Evolutionary conservation across 2,888 invertebrate genomes (phyloP).

Genomic region (Nasonia oneida): DNA sequence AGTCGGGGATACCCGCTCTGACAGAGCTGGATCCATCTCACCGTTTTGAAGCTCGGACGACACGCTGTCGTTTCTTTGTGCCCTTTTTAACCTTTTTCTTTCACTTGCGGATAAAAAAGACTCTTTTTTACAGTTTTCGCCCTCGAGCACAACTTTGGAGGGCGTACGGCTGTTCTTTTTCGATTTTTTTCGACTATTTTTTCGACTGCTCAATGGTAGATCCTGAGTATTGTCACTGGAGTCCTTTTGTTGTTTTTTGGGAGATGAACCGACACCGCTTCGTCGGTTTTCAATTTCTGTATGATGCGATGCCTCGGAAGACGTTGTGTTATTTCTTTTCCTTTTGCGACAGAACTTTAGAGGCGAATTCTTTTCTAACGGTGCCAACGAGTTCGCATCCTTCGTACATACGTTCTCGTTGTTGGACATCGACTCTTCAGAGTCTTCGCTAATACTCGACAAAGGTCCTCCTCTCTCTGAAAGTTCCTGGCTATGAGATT

Average conservation of each 20-base stretch:
- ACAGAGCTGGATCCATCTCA: conserved; percentile 69
- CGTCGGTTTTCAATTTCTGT: conserved; percentile 46
- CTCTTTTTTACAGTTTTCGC: conserved; percentile 70
- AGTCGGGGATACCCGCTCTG: conserved; percentile 70
- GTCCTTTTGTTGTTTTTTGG: conserved; percentile 49
- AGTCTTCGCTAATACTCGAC: conserved; percentile 58
- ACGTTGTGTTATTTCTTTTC: conserved; percentile 63
- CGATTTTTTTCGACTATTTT: conserved; percentile 5
- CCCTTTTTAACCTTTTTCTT: conserved; percentile 45
- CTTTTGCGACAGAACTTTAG: conserved; percentile 64
- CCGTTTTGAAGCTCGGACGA: conserved; percentile 66
- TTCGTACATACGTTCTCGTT: conserved; percentile 59
- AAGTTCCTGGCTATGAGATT: conserved; percentile 18
- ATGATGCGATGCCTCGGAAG: conserved; percentile 55
- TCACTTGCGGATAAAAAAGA: conserved; percentile 64
- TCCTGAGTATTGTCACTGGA: conserved; percentile 14
- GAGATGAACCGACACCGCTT: conserved; percentile 17
- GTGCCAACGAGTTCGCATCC: conserved; percentile 30
- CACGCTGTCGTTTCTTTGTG: conserved; percentile 61
- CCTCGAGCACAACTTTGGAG: conserved; percentile 68
- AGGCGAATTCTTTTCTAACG: conserved; percentile 27
- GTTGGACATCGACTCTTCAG: conserved; percentile 57
- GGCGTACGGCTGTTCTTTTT: conserved; percentile 56
- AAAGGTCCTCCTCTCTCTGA: conserved; percentile 18
- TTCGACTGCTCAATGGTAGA: conserved; percentile 8